Conservation (phyloP, 2,888 invertebrate genomes). For the Drosophila sordidapex region DNA sequence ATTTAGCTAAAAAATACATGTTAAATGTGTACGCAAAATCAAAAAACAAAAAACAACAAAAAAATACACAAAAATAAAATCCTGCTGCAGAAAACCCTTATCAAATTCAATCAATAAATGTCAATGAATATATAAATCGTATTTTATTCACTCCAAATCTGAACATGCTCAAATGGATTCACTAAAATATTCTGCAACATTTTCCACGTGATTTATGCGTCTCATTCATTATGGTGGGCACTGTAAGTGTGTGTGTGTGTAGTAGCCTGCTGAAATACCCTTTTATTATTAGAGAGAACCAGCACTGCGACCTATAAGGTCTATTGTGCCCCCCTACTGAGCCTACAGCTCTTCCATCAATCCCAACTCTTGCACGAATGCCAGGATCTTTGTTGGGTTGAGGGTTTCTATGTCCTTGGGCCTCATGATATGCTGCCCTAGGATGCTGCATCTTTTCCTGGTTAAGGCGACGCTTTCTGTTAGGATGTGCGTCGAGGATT, state of each 20-base stretch:
- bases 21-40: conserved; percentile 50
- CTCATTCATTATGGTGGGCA: conserved; percentile 18
- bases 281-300: neutral
- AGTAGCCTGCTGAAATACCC: neutral
- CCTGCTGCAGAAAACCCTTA: conserved; percentile 62
- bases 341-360: no score
- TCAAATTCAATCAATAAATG: conserved; percentile 82
- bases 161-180: neutral
- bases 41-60: conserved; percentile 10
- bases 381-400: no score
- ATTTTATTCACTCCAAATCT: conserved; percentile 5
- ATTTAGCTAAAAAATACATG: conserved; percentile 49
- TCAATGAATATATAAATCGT: conserved; percentile 74
- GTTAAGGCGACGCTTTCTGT: no score
- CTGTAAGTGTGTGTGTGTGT: neutral
- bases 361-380: no score
- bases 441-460: no score
- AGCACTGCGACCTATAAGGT: no score
- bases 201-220: conserved; percentile 8
- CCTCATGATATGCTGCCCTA: no score
- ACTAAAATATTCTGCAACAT: neutral
- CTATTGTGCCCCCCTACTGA: no score
- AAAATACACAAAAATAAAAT: conserved; percentile 4
- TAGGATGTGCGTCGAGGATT: no score
- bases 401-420: no score